phyloP scores from a whole-genome alignment of 2,113 vertebrate species.

The Chloropsis cyanopogon region DNA sequence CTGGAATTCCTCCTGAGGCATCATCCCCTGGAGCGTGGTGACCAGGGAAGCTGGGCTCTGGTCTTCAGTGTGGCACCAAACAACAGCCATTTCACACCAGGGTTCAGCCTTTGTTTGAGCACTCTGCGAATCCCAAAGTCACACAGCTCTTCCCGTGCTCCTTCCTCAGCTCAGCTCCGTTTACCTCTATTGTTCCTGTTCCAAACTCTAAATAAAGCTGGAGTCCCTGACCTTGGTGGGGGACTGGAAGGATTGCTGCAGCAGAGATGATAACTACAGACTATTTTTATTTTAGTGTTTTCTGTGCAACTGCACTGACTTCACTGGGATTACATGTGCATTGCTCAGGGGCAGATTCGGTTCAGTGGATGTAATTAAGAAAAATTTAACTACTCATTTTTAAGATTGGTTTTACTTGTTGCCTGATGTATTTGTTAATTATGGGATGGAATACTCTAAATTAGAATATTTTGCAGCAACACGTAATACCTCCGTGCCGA shows the following conservation, averaged over 20 bases:
- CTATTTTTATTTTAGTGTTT: neutral
- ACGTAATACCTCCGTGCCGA: neutral
- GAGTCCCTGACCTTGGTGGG: neutral
- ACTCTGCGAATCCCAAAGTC: rapidly evolving
- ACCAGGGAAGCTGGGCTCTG: neutral
- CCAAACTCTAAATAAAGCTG: neutral
- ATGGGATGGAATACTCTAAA: neutral
- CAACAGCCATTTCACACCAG: rapidly evolving
- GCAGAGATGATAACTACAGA: neutral
- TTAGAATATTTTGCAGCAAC: neutral
- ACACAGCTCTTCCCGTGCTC: neutral
- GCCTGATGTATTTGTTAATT: slow-evolving; percentile 23
- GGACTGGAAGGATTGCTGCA: neutral
- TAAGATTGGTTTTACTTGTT: slow-evolving; percentile 16
- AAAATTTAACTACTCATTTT: slow-evolving; percentile 19
- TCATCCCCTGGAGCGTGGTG: neutral
- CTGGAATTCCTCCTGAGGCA: neutral
- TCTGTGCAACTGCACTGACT: neutral
- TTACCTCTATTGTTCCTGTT: neutral
- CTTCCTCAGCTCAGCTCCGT: neutral
- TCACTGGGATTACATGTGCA: slow-evolving; percentile 40
- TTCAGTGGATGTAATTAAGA: slow-evolving; percentile 34
- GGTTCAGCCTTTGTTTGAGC: neutral
- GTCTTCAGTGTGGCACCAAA: rapidly evolving
- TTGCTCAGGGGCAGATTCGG: slow-evolving; percentile 13